These are phyloP conservation scores for Progne subis DNA, from an alignment of 2,113 vertebrate genomes.

Conservation along the genomic window DNA sequence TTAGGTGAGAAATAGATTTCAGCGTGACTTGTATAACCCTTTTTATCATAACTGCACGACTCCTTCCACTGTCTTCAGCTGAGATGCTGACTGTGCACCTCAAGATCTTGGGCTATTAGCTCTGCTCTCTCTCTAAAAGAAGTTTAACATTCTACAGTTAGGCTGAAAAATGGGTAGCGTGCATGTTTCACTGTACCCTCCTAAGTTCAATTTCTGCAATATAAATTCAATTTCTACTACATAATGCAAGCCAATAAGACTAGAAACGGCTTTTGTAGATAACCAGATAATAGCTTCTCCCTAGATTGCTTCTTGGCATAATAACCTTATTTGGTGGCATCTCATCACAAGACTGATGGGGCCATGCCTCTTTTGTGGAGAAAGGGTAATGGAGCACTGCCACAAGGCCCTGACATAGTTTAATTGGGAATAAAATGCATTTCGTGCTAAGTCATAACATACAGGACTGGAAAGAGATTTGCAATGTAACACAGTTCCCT, in stretches of 20 bases:
- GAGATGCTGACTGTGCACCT: neutral
- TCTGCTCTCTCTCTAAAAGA: neutral
- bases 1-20: neutral
- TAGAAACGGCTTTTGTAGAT: slow-evolving; percentile 20
- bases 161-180: neutral
- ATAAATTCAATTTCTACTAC: slow-evolving; percentile 9
- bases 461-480: neutral
- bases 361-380: neutral
- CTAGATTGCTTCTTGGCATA: slow-evolving; percentile 4
- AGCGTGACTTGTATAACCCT: neutral
- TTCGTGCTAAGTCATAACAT: neutral
- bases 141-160: neutral
- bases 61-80: neutral
- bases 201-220: slow-evolving; percentile 20
- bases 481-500: neutral
- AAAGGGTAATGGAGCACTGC: neutral
- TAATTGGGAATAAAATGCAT: slow-evolving; percentile 20
- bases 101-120: neutral
- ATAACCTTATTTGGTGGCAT: slow-evolving; percentile 31
- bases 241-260: slow-evolving; percentile 23
- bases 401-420: neutral
- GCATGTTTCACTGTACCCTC: neutral
- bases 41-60: neutral
- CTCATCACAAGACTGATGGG: neutral
- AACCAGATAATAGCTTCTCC: slow-evolving; percentile 16